Evolutionary conservation across 2,797 vertebrate genomes (phyloP), one percentile per base, ranked within the genome.

Genomic region (Miichthys miiuy): DNA sequence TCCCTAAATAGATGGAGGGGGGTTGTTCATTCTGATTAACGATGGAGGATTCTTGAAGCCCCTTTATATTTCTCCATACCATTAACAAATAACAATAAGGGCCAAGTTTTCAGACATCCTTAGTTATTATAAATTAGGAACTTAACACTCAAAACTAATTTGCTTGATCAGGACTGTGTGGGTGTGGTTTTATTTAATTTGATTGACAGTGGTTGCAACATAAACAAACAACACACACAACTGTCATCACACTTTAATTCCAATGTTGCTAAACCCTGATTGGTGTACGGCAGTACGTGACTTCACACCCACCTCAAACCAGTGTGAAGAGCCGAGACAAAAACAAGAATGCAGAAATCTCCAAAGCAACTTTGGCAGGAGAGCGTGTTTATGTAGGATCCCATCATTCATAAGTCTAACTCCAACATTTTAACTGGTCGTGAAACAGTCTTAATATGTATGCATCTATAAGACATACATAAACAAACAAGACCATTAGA

Each of bases 1-100:
- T 54, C 63, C 17, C 13, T 42, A 54, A 75, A 71, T 64, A 52
- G 27, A 65, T 30, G 3, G 21, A 78, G 48, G 13, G 14, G 34
- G 48, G 67, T 56, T 60, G 27, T 21, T 52, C 4, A 51, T 55
- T 23, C 3, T 41, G 17, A 72, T 62, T 18, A 62, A 47, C 52
- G 50, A 34, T 5, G 13, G 51, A 46, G 17, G 62, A 6, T 23
- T 46, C 1, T 23, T 50, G 34, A 52, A n/a, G 46, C 2, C 8
- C 38, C 10, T 21, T 34, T 42, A 56, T 2, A 46, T 34, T 57
- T 47, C 17, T 47, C 9, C 46, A 0, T 16, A 7, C 13, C 21
- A 16, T 25, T 14, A n/a, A 27, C 21, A 10, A 18, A 54, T 4
- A 54, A 38, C 23, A 51, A 42, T n/a, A 6, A 58, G 25, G 2